Evolutionary conservation across 1,140 invertebrate genomes (phyloP).

Genomic region (Stenopsyche tienmushanensis): DNA sequence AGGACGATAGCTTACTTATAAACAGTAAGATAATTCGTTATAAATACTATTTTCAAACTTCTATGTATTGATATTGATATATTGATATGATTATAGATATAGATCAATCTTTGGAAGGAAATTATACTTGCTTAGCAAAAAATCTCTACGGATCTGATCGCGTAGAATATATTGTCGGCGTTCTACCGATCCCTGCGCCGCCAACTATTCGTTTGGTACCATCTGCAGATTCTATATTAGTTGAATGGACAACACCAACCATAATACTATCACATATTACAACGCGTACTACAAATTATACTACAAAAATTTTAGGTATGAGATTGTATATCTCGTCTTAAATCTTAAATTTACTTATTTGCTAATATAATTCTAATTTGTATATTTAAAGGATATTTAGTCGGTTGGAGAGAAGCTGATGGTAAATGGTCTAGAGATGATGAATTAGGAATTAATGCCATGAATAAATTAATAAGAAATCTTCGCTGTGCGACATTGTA

Average conservation of each 20-base stretch:
- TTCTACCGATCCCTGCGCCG: conserved; percentile 71
- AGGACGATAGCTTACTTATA: conserved; percentile 63
- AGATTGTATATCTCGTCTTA: not conserved
- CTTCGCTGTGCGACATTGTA: conserved; percentile 34
- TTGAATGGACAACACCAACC: conserved; percentile 66
- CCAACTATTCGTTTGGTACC: conserved; percentile 64
- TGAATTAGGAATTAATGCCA: conserved; percentile 16
- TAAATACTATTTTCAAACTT: no score
- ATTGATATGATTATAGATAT: conserved; percentile 48
- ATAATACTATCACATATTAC: conserved; percentile 18
- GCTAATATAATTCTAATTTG: not conserved
- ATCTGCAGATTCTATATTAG: conserved; percentile 64
- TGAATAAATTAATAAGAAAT: conserved; percentile 19
- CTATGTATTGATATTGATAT: no score
- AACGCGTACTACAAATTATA: conserved; percentile 20
- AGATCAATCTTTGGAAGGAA: conserved; percentile 71
- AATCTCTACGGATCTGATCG: conserved; percentile 83
- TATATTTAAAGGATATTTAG: conserved; percentile 24
- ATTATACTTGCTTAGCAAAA: conserved; percentile 81
- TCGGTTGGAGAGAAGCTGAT: conserved; percentile 31
- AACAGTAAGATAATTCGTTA: no score
- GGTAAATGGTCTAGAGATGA: conserved; percentile 31
- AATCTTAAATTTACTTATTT: not conserved
- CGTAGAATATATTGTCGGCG: conserved; percentile 75
- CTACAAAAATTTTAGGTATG: conserved; percentile 22